A percentile compares a stretch with the other conserved stretches of the same genome.
These are phyloP conservation scores for Ammospiza caudacuta DNA, from an alignment of 2,113 vertebrate genomes.

Conservation along the genomic window DNA sequence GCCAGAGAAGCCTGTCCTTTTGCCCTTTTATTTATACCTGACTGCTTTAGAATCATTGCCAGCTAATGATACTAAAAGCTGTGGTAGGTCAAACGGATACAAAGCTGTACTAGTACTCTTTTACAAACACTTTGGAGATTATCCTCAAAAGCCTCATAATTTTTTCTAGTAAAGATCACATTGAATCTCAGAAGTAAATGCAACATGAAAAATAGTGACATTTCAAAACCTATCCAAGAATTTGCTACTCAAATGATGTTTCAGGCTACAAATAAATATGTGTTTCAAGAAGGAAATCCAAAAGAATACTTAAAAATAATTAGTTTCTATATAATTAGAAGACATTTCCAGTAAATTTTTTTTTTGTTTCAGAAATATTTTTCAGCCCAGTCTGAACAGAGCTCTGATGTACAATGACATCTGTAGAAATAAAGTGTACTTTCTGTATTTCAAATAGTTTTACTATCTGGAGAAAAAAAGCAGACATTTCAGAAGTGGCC, in stretches of 20 bases:
- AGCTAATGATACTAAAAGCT: constrained; percentile 21
- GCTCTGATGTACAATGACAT: not conserved
- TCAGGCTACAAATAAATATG: not conserved
- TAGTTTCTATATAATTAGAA: not conserved
- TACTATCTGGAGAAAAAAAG: not conserved
- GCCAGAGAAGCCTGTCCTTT: constrained; percentile 26
- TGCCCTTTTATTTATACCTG: constrained; percentile 33
- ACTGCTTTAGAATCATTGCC: constrained; percentile 34
- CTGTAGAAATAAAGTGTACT: not conserved
- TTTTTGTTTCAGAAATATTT: not conserved
- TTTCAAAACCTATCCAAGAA: not conserved
- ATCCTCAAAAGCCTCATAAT: not conserved
- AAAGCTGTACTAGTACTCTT: not conserved
- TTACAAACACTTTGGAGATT: constrained; percentile 11
- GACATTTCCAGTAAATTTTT: not conserved
- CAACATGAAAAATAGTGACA: not conserved
- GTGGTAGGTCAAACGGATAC: constrained; percentile 17
- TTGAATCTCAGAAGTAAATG: not conserved
- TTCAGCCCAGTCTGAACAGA: not conserved
- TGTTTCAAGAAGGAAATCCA: not conserved
- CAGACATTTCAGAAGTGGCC: not conserved
- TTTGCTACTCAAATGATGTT: not conserved
- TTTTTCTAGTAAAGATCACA: not conserved
- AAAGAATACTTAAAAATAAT: not conserved
- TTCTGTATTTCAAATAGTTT: not conserved